Evolutionary conservation across 2,797 vertebrate genomes (phyloP).

Genomic region (Glyptemys insculpta): DNA sequence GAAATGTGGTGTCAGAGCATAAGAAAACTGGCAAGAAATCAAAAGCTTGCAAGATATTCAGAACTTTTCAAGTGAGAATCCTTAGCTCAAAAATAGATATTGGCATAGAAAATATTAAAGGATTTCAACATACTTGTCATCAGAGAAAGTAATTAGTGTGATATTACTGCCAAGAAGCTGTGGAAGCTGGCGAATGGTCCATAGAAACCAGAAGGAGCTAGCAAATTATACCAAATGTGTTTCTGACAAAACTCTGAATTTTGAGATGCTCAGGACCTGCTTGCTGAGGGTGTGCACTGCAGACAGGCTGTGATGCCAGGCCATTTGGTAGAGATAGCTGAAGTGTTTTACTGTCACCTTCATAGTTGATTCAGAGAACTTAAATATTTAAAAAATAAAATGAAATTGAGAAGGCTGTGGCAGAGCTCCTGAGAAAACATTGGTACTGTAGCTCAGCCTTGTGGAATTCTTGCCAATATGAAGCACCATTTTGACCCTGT

Average conservation of each 20-base stretch:
- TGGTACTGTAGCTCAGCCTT: not conserved
- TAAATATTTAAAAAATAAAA: not conserved
- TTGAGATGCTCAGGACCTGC: not conserved
- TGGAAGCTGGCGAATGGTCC: conserved; percentile 13
- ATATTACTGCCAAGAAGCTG: conserved; percentile 25
- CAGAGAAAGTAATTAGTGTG: conserved; percentile 41
- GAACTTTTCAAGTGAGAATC: not conserved
- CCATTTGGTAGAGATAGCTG: not conserved
- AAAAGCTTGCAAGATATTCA: not conserved
- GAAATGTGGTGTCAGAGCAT: not conserved
- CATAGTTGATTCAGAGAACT: too few relatives aligned
- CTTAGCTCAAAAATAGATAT: conserved; percentile 10
- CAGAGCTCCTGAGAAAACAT: not conserved
- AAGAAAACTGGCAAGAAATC: conserved; percentile 24
- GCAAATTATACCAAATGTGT: not conserved
- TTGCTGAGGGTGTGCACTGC: not conserved
- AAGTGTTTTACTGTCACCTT: too few relatives aligned
- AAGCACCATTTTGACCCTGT: not conserved
- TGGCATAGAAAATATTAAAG: conserved; percentile 28
- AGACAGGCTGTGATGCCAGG: not conserved
- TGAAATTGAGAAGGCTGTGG: not conserved
- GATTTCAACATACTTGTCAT: conserved; percentile 30
- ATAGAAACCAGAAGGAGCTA: conserved; percentile 34
- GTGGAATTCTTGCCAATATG: not conserved
- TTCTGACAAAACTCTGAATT: conserved; percentile 3